Base-by-base conservation (phyloP, 2,113 vertebrate species). In the Chaetura pelagica region DNA sequence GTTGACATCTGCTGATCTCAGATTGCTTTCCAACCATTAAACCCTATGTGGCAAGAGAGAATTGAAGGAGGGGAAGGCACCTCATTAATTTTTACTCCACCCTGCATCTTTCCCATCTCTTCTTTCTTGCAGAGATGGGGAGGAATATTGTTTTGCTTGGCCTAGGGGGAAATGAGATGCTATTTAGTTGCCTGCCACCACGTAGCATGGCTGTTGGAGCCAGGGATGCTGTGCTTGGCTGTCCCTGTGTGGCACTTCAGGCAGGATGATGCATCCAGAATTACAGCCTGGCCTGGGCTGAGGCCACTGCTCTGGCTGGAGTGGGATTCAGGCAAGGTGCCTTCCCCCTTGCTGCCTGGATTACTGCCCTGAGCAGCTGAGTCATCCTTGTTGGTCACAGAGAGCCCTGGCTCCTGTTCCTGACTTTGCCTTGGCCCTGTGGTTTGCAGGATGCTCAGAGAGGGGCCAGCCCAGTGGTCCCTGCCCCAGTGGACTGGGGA, bases 1-100 rank as follows among this genome's bases (percentile, higher is more conserved):
- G 80, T 55, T 84, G 82, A 46, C 92, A 83, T 88, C 85, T 93
- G 90, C 72, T 85, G 84, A 76, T 71, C 62, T 48, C 44, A 1
- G 52, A 54, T 83, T 27, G 34, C 68, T 86, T 87, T 90, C 52
- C 79, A 59, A 19, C 63, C 34, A 71, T 82, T 42, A 81, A 86
- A 95, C 79, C 19, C 62, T 58, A 34, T 49, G 80, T 76, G 84
- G 87, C 82, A 84, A 86, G 63, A 35, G 17, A 79, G 82, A 84
- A 88, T 15, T 55, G 55, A 87, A 89, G 54, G 72, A 59, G 79
- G 18, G 44, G 68, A 76, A 90, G 59, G n/a, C 59, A 88, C 46
- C 44, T 96, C 79, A 49, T 88, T 78, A 68, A 63, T 40, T 91
- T 83, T 91, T 18, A 48, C 48, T 66, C 82, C 13, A 8, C 55